phyloP scores from a whole-genome alignment of 2,888 invertebrate species.

The Drosophila rubida region DNA sequence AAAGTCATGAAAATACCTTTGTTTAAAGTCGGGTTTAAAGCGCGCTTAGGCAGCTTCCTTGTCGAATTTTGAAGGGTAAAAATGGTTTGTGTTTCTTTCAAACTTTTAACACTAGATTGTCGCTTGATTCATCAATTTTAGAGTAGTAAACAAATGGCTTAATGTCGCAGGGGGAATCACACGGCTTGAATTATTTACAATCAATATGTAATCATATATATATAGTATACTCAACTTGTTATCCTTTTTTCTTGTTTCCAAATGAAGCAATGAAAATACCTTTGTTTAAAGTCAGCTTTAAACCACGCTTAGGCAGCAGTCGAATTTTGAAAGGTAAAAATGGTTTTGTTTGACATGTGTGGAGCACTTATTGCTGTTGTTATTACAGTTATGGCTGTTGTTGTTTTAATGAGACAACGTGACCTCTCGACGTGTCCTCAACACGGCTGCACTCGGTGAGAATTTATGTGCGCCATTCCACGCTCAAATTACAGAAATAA shows the following conservation, averaged over 20 bases:
- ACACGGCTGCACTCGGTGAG: slow-evolving; percentile 8
- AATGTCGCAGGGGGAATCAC: too few species aligned
- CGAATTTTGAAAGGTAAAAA: slow-evolving; percentile 17
- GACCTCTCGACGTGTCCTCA: slow-evolving; percentile 57
- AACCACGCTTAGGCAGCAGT: not conserved
- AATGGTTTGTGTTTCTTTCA: slow-evolving; percentile 10
- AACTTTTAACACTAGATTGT: not conserved
- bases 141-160: not conserved
- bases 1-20: too few species aligned
- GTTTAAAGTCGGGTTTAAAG: too few species aligned
- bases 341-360: slow-evolving; percentile 27
- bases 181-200: too few species aligned
- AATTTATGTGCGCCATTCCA: slow-evolving; percentile 73
- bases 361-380: slow-evolving; percentile 59
- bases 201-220: too few species aligned
- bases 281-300: not conserved
- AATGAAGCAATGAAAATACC: too few species aligned
- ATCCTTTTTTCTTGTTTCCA: too few species aligned
- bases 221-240: too few species aligned
- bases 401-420: slow-evolving; percentile 78
- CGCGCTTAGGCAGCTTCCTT: too few species aligned
- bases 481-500: slow-evolving; percentile 75
- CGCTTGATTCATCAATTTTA: not conserved
- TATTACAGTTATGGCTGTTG: slow-evolving; percentile 64
- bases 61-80: too few species aligned